phyloP scores from a whole-genome alignment of 2,797 vertebrate genomes.

The Spinus olivaceus region DNA sequence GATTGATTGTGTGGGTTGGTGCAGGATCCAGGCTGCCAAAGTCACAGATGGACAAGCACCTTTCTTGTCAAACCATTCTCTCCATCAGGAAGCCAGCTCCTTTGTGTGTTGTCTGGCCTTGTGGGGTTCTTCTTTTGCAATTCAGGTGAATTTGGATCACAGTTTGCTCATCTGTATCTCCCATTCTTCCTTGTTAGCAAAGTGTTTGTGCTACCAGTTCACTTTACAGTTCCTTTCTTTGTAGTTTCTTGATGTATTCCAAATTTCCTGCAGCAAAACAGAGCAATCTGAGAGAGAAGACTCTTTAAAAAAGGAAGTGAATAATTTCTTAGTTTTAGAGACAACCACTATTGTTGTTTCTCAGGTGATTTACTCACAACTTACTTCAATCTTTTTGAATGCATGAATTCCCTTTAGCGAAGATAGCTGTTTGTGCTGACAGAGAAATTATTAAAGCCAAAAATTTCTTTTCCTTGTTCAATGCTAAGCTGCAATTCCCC shows the following conservation, averaged over 20 bases:
- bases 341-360: not conserved
- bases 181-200: not conserved
- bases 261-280: not conserved
- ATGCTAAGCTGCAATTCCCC: not conserved
- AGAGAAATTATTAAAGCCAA: not conserved
- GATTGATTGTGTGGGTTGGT: not conserved
- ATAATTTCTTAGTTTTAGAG: not conserved
- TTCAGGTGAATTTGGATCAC: not conserved
- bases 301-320: not conserved
- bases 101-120: rapidly evolving
- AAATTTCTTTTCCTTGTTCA: not conserved
- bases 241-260: not conserved
- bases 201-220: not conserved
- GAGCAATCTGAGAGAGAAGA: not conserved
- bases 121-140: not conserved
- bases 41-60: not conserved
- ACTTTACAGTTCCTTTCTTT: not conserved
- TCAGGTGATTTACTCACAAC: not conserved
- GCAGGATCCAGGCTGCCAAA: not conserved
- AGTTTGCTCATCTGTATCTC: not conserved
- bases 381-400: not conserved
- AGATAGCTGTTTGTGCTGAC: not conserved
- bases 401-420: not conserved
- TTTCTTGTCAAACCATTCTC: not conserved
- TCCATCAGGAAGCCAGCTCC: not conserved